Evolutionary conservation across 2,888 invertebrate genomes (phyloP), one percentile per base, ranked within the genome.

Genomic region (Pristionchus arcanus): DNA sequence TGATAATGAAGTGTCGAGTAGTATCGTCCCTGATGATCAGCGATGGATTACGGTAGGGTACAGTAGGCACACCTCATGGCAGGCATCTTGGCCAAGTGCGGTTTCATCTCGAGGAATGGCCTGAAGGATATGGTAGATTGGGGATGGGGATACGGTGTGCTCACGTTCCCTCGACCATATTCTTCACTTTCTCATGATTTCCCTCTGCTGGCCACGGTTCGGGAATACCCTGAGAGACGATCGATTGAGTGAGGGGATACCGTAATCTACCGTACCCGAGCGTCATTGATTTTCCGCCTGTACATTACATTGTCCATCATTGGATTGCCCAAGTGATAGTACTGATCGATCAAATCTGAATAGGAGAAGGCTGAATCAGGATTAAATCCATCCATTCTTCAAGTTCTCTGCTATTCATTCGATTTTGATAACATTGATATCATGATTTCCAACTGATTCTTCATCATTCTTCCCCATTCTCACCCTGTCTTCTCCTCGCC

Each of bases 1-100:
- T 74, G 15, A 74, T 15, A 19, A 74, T 34, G 74, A 34, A 74
- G 37, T 74, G 74, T 19, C 74, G 74, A 25, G 25, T 74, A 34
- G 74, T 74, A 25, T 74, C 74, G 74, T 74, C 74, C 74, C 74
- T 74, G 74, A n/a, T 11, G 42, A 74, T 74, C 34, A 37, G 74
- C 5, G 37, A 68, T 25, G 68, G 42, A 9, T 49, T 49, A 37
- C 25, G 15, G 74, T 34, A 37, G 25, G 74, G 11, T 74, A 74
- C 74, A 19, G 37, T 74, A 31, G n/a, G 28, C 31, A 74, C 42
- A 49, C 74, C 74, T 31, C 34, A 34, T 74, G 21, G 74, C 74
- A n/a, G 74, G 74, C 74, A 74, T 74, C 25, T 74, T 74, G 74
- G 74, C 74, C 25, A 74, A 15, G 25, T 74, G 74, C 37, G 74